A percentile compares a stretch with the other conserved stretches of the same genome.
phyloP scores from a whole-genome alignment of 1,140 invertebrate genomes.

The Lucilia sericata region DNA sequence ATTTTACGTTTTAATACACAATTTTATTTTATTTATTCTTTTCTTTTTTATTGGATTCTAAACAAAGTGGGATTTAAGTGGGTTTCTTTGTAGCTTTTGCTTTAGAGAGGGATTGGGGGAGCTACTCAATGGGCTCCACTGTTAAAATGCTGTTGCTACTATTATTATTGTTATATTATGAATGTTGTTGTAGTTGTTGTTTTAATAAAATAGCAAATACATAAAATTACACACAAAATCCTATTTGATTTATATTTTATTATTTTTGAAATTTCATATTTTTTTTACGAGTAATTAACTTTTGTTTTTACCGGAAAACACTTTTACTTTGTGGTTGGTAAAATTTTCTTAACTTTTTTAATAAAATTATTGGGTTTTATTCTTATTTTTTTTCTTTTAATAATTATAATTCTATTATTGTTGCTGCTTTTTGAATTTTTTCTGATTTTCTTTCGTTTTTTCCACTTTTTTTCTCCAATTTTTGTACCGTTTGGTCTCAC shows the following conservation, averaged over 20 bases:
- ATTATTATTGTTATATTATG: background rate
- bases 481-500: constrained; percentile 14
- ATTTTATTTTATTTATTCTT: background rate
- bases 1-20: background rate
- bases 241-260: background rate
- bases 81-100: background rate
- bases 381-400: no score
- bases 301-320: no score
- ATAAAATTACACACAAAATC: background rate
- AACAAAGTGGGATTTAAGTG: constrained; percentile 14
- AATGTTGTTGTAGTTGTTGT: background rate
- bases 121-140: background rate
- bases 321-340: background rate
- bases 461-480: background rate
- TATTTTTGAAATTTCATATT: background rate
- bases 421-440: no score
- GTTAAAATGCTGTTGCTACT: background rate
- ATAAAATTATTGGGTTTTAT: no score
- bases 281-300: no score
- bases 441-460: background rate
- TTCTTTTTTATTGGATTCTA: background rate
- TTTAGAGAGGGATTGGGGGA: no score
- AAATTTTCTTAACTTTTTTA: no score
- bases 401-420: no score
- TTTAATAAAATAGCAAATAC: background rate